Evolutionary conservation across 1,140 invertebrate species (phyloP).

Genomic region (Anastrepha obliqua): DNA sequence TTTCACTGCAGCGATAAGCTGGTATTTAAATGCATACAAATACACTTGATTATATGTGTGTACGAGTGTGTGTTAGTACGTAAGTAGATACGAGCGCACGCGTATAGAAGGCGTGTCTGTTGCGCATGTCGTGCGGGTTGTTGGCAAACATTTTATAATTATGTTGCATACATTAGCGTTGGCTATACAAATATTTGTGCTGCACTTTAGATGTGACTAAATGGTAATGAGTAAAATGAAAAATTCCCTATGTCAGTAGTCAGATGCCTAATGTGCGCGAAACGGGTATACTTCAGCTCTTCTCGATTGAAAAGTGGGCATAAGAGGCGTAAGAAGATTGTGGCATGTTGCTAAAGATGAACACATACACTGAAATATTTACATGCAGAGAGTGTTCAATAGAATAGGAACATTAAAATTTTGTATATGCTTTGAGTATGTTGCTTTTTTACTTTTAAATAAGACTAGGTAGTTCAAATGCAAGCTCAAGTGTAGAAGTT

Average conservation of each 20-base stretch:
- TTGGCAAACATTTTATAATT: conserved; percentile 54
- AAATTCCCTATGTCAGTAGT: not conserved
- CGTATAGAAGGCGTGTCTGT: not conserved
- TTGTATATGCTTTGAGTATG: too few species aligned
- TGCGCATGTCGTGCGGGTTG: conserved; percentile 31
- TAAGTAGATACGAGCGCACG: not conserved
- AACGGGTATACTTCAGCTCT: not conserved
- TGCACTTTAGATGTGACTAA: conserved; percentile 53
- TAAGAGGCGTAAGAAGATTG: not conserved
- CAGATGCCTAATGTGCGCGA: not conserved
- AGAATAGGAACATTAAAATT: too few species aligned
- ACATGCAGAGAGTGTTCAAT: too few species aligned
- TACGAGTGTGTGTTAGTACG: too few species aligned
- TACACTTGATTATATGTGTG: too few species aligned
- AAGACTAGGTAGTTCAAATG: too few species aligned
- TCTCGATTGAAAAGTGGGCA: not conserved
- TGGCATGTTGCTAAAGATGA: not conserved
- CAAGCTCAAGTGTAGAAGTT: too few species aligned
- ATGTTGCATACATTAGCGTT: conserved; percentile 48
- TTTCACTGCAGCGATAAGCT: too few species aligned
- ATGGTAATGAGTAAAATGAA: conserved; percentile 53
- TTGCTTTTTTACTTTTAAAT: too few species aligned
- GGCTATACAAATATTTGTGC: conserved; percentile 52
- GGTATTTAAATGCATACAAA: too few species aligned
- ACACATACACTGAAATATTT: not conserved